These are phyloP conservation scores for Tetrax tetrax DNA, from an alignment of 2,113 vertebrate genomes.

Conservation along the genomic window DNA sequence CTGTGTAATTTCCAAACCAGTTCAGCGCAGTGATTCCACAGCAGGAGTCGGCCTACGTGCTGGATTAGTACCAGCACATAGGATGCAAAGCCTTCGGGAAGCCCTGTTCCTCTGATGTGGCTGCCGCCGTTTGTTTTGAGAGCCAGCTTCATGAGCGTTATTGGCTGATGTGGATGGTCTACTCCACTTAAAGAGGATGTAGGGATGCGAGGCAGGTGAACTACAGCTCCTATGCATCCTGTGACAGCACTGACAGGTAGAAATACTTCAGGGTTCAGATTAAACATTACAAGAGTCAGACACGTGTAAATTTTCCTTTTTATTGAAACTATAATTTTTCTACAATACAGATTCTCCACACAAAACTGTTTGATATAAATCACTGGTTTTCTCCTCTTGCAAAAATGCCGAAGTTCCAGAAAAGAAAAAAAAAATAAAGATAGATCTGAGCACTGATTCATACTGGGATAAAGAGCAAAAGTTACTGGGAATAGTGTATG, in stretches of 20 bases:
- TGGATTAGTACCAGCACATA: neutral
- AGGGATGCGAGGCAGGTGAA: neutral
- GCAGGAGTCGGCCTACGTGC: neutral
- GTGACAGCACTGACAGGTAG: too few relatives aligned
- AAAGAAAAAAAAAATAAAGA: too few relatives aligned
- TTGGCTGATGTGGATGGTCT: neutral
- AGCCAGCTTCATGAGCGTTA: rapidly evolving
- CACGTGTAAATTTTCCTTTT: neutral
- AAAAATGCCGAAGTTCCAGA: neutral
- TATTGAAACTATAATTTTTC: neutral
- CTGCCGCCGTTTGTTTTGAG: neutral
- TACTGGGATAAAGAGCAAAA: neutral
- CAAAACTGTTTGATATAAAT: neutral
- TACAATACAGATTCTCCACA: neutral
- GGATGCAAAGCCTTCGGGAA: neutral
- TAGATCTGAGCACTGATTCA: neutral
- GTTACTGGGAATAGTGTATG: neutral
- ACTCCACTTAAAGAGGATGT: neutral
- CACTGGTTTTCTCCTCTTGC: neutral
- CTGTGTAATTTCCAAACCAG: neutral
- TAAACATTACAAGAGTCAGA: neutral
- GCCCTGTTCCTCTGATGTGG: neutral
- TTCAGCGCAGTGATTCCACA: neutral
- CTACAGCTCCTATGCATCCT: neutral
- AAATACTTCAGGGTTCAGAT: neutral